phyloP scores from a whole-genome alignment of 2,888 invertebrate genomes.

The Parthenolecanium corni region DNA sequence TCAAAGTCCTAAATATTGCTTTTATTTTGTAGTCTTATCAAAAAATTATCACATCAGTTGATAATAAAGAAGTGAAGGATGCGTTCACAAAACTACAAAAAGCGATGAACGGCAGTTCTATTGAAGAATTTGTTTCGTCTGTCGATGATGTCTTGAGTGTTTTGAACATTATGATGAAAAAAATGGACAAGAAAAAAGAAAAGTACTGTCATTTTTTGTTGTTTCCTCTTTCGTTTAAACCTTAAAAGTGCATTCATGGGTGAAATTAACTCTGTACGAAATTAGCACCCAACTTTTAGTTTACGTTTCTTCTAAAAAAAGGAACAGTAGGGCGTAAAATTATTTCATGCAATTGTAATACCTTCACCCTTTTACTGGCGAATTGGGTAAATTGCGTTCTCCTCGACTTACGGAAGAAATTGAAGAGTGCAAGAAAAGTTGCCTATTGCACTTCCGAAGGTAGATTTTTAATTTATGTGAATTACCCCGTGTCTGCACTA shows the following conservation, averaged over 20 bases:
- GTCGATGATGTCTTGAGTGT: slow-evolving; percentile 58
- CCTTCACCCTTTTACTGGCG: no score
- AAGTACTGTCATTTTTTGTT: slow-evolving; percentile 37
- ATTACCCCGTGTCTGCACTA: not conserved
- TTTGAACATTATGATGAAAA: slow-evolving; percentile 61
- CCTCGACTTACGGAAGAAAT: no score
- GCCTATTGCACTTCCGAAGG: no score
- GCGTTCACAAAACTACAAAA: slow-evolving; percentile 56
- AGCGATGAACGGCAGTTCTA: slow-evolving; percentile 49
- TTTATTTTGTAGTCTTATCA: slow-evolving; percentile 10
- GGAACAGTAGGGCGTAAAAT: no score
- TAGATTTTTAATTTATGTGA: not conserved
- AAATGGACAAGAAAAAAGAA: slow-evolving; percentile 78
- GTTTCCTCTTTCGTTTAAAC: not conserved
- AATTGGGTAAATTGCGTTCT: no score
- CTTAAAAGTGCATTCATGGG: no score
- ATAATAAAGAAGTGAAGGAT: slow-evolving; percentile 40
- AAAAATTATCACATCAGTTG: slow-evolving; percentile 6
- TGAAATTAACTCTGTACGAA: not conserved
- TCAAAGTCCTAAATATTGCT: not conserved
- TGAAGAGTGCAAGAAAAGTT: no score
- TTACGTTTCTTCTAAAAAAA: not conserved
- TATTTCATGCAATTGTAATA: no score
- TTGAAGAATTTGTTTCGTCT: slow-evolving; percentile 69
- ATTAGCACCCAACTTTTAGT: not conserved